Conservation (phyloP, 2,888 invertebrate species). For the Oligia fasciuncula region DNA sequence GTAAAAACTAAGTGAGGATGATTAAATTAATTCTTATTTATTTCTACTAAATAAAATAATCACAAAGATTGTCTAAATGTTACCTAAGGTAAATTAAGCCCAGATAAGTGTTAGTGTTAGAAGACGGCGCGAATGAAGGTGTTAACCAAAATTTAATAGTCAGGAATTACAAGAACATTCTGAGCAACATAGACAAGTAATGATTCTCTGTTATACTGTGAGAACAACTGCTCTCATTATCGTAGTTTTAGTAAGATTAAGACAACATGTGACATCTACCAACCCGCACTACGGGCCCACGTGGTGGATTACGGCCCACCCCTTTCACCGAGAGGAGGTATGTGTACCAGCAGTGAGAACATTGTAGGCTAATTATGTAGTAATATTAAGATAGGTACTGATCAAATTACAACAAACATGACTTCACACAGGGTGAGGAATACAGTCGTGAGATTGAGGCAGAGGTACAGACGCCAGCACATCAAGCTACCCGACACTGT, state of each 20-base stretch:
- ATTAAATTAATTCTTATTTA: neutral
- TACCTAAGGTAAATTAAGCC: slow-evolving; percentile 3
- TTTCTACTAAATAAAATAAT: slow-evolving; percentile 1
- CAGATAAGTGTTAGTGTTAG: slow-evolving; percentile 27
- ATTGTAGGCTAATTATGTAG: neutral
- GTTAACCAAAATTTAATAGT: slow-evolving; percentile 44
- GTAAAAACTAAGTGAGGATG: neutral
- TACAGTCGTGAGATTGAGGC: neutral
- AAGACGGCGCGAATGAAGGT: slow-evolving; percentile 22
- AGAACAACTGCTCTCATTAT: neutral
- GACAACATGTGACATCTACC: neutral
- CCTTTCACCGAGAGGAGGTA: neutral
- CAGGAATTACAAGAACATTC: slow-evolving; percentile 35
- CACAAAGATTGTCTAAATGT: neutral
- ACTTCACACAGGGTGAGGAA: neutral
- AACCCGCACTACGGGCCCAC: neutral
- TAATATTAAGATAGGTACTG: neutral
- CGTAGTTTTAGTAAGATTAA: neutral
- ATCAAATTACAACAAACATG: neutral
- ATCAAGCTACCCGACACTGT: too few relatives aligned
- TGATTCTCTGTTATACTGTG: slow-evolving; percentile 5
- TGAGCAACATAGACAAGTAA: slow-evolving; percentile 21
- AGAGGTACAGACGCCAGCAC: too few relatives aligned
- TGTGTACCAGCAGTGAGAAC: neutral
- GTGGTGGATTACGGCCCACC: neutral